A percentile compares a stretch with the other conserved stretches of the same genome.
These are phyloP conservation scores for Papilio glaucus DNA, from an alignment of 1,140 invertebrate genomes.

Conservation along the genomic window DNA sequence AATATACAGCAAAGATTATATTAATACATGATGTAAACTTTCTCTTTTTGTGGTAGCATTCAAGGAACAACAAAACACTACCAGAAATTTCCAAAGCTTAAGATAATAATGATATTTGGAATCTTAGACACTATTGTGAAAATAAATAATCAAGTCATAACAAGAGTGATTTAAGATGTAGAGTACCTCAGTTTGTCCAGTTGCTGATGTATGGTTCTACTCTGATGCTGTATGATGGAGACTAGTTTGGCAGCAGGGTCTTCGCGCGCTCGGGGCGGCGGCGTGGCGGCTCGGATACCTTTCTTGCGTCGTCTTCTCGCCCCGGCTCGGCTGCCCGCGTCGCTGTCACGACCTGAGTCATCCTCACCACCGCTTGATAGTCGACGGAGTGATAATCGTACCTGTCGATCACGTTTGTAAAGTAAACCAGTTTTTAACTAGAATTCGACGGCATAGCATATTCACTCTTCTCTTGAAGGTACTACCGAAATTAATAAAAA, in stretches of 20 bases:
- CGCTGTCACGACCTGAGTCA: conserved; percentile 75
- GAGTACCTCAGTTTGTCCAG: conserved; percentile 86
- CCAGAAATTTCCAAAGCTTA: too few relatives aligned
- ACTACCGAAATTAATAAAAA: too few relatives aligned
- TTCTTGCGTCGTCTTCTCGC: conserved; percentile 57
- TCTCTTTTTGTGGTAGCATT: too few relatives aligned
- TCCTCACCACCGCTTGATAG: conserved; percentile 75
- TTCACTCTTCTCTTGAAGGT: too few relatives aligned
- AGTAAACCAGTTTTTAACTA: too few relatives aligned
- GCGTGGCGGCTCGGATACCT: conserved; percentile 57
- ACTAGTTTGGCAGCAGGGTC: conserved; percentile 88
- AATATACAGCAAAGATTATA: conserved; percentile 47
- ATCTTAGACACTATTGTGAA: too few relatives aligned
- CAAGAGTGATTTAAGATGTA: neutral
- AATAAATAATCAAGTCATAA: neutral
- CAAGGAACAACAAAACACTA: too few relatives aligned
- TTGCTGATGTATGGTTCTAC: conserved; percentile 91
- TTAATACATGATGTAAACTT: too few relatives aligned
- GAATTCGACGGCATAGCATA: too few relatives aligned
- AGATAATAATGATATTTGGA: too few relatives aligned
- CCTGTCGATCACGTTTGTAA: conserved; percentile 52
- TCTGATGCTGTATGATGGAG: conserved; percentile 91
- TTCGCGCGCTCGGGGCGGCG: conserved; percentile 69
- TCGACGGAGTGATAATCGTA: conserved; percentile 69
- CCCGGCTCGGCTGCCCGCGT: conserved; percentile 60